Percentiles rank a stretch among this genome's conserved stretches.
phyloP scores from a whole-genome alignment of 35 echinoderm and acorn worm genomes.

The Anneissia japonica region DNA sequence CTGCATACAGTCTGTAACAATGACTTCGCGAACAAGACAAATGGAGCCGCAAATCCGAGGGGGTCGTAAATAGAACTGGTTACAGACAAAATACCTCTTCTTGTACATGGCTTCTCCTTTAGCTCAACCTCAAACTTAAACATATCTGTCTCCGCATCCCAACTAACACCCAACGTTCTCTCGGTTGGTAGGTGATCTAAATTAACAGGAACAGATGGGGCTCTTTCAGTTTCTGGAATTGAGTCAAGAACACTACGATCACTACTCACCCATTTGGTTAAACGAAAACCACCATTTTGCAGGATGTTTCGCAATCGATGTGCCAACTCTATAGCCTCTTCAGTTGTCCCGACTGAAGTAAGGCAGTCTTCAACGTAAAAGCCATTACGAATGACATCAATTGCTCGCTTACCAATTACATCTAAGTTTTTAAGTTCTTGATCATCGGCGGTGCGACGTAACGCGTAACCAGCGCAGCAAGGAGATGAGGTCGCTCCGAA shows the following conservation, averaged over 20 bases:
- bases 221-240: slow-evolving; percentile 30
- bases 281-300: slow-evolving; percentile 36
- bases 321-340: slow-evolving; percentile 25
- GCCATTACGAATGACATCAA: slow-evolving; percentile 28
- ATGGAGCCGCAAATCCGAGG: slow-evolving; percentile 1
- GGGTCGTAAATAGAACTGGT: slow-evolving; percentile 33
- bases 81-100: slow-evolving; percentile 50
- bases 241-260: slow-evolving; percentile 25
- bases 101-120: slow-evolving; percentile 23
- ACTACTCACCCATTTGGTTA: slow-evolving; percentile 73
- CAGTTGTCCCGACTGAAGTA: slow-evolving; percentile 8
- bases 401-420: neutral
- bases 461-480: too few species aligned
- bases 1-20: slow-evolving; percentile 23
- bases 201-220: slow-evolving; percentile 4
- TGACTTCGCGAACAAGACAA: too few species aligned
- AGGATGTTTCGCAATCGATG: slow-evolving; percentile 18
- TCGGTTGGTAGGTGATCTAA: slow-evolving; percentile 46
- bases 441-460: neutral
- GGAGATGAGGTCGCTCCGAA: too few species aligned
- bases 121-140: slow-evolving; percentile 28
- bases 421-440: neutral
- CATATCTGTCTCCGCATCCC: slow-evolving; percentile 43
- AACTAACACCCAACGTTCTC: slow-evolving; percentile 41
- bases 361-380: slow-evolving; percentile 64